Evolutionary conservation across 2,888 invertebrate species (phyloP).

Genomic region (Nymphalis c-album): DNA sequence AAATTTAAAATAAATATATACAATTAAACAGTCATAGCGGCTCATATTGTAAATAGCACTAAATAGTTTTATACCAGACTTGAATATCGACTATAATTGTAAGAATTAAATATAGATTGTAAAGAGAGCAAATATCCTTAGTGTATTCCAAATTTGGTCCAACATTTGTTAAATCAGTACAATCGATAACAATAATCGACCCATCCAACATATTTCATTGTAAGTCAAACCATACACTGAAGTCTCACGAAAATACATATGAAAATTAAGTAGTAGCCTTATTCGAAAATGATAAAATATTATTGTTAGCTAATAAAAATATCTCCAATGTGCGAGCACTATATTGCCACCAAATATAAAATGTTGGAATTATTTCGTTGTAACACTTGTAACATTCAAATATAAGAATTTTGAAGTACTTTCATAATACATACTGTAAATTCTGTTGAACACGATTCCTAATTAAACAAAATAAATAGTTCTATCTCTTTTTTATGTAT

Average conservation of each 20-base stretch:
- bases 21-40: conserved; percentile 38
- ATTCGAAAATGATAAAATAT: too few relatives aligned
- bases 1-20: conserved; percentile 39
- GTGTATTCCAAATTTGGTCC: conserved; percentile 66
- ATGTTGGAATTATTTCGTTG: conserved; percentile 1
- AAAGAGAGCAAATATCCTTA: conserved; percentile 66
- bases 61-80: conserved; percentile 11
- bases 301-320: not conserved
- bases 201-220: not conserved
- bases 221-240: conserved; percentile 1
- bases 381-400: too few relatives aligned
- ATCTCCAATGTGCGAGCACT: not conserved
- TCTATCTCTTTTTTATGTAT: too few relatives aligned
- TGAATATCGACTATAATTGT: conserved; percentile 15
- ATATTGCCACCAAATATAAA: not conserved
- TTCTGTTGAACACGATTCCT: too few relatives aligned
- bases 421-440: conserved; percentile 20
- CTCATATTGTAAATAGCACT: conserved; percentile 30
- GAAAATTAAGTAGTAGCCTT: not conserved
- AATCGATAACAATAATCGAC: conserved; percentile 6
- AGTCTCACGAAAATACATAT: not conserved
- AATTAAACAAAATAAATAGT: too few relatives aligned
- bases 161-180: conserved; percentile 52
- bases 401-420: not conserved
- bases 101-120: conserved; percentile 43